Percentiles rank a stretch among this genome's conserved stretches.
Conservation (phyloP, 2,113 vertebrate species). For the Lucifuga dentata region DNA sequence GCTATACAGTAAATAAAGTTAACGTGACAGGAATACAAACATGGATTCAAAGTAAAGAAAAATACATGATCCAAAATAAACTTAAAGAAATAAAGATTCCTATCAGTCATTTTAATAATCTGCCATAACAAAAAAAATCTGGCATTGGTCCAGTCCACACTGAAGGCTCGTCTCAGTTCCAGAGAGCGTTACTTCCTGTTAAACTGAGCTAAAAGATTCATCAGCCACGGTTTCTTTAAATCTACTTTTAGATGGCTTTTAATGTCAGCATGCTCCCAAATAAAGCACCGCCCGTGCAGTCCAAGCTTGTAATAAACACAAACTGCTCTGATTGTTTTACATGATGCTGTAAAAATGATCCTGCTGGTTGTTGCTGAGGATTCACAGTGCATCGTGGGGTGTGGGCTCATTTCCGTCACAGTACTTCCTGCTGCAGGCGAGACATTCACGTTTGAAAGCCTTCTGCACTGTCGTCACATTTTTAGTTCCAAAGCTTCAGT, state of each 20-base stretch:
- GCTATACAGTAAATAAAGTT: conserved; percentile 2
- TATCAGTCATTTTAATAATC: conserved; percentile 14
- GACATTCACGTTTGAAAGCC: not conserved
- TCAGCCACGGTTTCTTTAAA: conserved; percentile 14
- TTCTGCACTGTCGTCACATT: conserved; percentile 19
- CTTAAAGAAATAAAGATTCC: conserved; percentile 1
- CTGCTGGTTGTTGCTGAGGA: conserved; percentile 3
- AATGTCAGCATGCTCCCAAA: conserved; percentile 4
- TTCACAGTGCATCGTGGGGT: conserved; percentile 34
- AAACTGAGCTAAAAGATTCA: conserved; percentile 6
- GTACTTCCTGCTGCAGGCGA: conserved; percentile 2
- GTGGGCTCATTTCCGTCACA: conserved; percentile 6
- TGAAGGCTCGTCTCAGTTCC: conserved; percentile 12
- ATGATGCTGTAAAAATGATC: conserved; percentile 22
- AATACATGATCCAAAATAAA: conserved; percentile 34
- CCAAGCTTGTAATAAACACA: too few relatives aligned
- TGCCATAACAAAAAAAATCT: conserved; percentile 24
- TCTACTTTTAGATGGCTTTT: conserved; percentile 4
- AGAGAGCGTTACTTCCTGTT: conserved; percentile 26
- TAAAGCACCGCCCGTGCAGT: not conserved
- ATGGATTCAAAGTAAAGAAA: conserved; percentile 37
- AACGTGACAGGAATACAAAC: conserved; percentile 6
- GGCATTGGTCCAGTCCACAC: conserved; percentile 39
- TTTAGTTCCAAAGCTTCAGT: conserved; percentile 24
- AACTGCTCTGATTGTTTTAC: not conserved